These are phyloP conservation scores for Scaptomyza reducta DNA, from an alignment of 2,888 invertebrate species.

Conservation along the genomic window DNA sequence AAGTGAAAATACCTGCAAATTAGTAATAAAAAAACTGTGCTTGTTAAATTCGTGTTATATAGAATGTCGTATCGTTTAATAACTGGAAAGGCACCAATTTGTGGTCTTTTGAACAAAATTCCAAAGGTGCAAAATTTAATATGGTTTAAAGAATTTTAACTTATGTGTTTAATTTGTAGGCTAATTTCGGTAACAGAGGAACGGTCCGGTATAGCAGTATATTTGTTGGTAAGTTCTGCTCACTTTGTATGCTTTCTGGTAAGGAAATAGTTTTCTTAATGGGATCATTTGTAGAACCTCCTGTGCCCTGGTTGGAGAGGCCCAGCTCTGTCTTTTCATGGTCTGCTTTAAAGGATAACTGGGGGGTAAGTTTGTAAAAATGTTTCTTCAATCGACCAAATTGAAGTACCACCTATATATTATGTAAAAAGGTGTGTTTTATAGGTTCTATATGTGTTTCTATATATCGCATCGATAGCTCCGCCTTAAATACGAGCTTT, in stretches of 20 bases:
- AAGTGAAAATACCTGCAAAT: conserved; percentile 2
- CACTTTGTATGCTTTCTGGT: not conserved
- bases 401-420: not conserved
- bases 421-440: not conserved
- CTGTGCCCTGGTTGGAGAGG: conserved; percentile 37
- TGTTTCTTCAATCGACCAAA: not conserved
- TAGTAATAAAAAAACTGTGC: not conserved
- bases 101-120: conserved; percentile 3
- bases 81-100: not conserved
- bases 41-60: not conserved
- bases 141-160: not conserved
- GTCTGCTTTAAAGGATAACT: conserved; percentile 45
- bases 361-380: conserved; percentile 63
- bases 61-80: conserved; percentile 46
- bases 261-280: not conserved
- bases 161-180: not conserved
- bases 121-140: conserved; percentile 33
- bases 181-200: not conserved
- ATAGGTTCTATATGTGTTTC: not conserved
- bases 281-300: conserved; percentile 27
- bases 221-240: conserved; percentile 10
- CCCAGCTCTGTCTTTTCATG: conserved; percentile 47
- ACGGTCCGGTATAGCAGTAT: conserved; percentile 6
- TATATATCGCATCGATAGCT: conserved; percentile 16
- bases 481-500: conserved; percentile 19